Percentiles rank a stretch among this genome's conserved stretches.
phyloP scores from a whole-genome alignment of 1,140 invertebrate genomes.

The Penaeus indicus region DNA sequence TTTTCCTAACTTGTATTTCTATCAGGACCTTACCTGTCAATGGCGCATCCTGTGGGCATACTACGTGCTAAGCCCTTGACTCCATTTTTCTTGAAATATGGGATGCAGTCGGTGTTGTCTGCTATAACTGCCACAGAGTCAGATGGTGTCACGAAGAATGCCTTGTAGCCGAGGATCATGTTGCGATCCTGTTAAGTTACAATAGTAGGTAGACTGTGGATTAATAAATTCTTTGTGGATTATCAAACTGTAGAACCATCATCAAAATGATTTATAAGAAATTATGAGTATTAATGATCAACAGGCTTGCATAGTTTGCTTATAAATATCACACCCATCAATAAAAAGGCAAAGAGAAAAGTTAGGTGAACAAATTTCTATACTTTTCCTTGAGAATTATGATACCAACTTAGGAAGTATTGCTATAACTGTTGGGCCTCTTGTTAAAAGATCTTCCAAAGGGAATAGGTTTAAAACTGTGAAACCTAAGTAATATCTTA shows the following conservation, averaged over 20 bases:
- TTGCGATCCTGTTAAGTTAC: slow-evolving; percentile 81
- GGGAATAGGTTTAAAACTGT: not conserved
- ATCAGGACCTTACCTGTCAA: slow-evolving; percentile 79
- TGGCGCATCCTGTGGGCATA: slow-evolving; percentile 98
- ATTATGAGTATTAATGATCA: no score
- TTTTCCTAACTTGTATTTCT: no score
- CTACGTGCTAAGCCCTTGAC: slow-evolving; percentile 94
- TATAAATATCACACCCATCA: not conserved
- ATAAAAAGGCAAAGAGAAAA: not conserved
- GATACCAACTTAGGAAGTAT: no score
- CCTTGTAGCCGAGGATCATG: slow-evolving; percentile 96
- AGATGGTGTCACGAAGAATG: slow-evolving; percentile 98
- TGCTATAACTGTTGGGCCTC: no score
- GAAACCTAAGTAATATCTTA: not conserved
- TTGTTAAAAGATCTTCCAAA: no score
- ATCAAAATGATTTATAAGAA: not conserved
- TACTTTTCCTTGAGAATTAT: no score
- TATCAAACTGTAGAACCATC: not conserved
- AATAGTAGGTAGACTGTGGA: not conserved
- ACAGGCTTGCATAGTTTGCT: no score
- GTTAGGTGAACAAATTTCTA: not conserved
- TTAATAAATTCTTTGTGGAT: no score
- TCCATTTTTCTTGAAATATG: slow-evolving; percentile 91
- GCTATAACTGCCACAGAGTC: slow-evolving; percentile 97
- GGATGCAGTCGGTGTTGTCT: slow-evolving; percentile 90